Evolutionary conservation across 2,113 vertebrate species (phyloP).

Genomic region (Arizona elegans): DNA sequence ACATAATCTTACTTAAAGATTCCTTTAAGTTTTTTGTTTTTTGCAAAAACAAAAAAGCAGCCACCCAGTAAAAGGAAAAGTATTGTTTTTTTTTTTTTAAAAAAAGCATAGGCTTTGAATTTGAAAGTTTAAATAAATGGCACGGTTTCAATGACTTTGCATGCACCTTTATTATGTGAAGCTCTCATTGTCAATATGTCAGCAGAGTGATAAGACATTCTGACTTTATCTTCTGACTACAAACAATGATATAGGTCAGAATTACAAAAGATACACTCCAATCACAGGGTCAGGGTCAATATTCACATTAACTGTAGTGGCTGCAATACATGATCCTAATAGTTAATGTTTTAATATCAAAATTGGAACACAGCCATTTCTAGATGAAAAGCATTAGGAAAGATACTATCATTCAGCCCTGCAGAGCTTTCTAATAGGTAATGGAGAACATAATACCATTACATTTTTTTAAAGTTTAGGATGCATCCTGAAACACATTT

Average conservation of each 20-base stretch:
- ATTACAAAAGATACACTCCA: slow-evolving; percentile 31
- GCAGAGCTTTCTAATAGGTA: slow-evolving; percentile 1
- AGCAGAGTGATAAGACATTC: slow-evolving; percentile 9
- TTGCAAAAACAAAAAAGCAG: not conserved
- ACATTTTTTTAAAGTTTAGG: not conserved
- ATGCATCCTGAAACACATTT: not conserved
- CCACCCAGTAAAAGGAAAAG: slow-evolving; percentile 20
- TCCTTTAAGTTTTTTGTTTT: not conserved
- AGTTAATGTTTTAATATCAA: slow-evolving; percentile 42
- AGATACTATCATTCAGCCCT: not conserved
- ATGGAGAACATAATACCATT: not conserved
- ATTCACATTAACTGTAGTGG: slow-evolving; percentile 26
- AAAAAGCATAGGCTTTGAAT: not conserved
- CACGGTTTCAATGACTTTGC: slow-evolving; percentile 6
- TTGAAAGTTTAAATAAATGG: slow-evolving; percentile 11
- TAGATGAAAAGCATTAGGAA: slow-evolving; percentile 44
- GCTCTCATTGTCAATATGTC: not conserved
- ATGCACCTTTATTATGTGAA: not conserved
- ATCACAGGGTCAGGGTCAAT: not conserved
- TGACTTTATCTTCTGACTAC: slow-evolving; percentile 35
- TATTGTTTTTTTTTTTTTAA: not conserved
- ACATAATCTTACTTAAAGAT: not conserved
- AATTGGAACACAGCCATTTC: slow-evolving; percentile 47
- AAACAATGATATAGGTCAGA: not conserved
- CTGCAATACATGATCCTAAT: slow-evolving; percentile 37